Conservation (phyloP, 2,113 vertebrate species). For the Mungos mungo region DNA sequence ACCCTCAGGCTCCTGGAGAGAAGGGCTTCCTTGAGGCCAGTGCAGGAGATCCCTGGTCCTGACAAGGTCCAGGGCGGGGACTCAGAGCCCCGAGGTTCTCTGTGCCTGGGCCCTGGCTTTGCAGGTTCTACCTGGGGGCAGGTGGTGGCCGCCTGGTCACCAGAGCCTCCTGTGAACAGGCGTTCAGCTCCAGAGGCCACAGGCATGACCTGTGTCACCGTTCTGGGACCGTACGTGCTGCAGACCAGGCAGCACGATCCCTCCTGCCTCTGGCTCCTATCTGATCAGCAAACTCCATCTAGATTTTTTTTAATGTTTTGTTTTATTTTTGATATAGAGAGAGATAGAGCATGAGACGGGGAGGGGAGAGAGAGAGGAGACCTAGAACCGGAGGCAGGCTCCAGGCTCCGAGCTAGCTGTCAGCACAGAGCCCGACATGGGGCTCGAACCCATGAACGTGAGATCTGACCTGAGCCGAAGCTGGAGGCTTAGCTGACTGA, state of each 20-base stretch:
- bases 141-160: fast-evolving
- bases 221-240: no score
- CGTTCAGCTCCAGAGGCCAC: background rate
- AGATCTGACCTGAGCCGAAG: no score
- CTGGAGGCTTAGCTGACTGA: no score
- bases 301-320: no score
- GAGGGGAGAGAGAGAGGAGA: no score
- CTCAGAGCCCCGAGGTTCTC: background rate
- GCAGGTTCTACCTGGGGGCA: no score
- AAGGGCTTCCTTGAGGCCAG: background rate
- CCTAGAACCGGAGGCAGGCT: no score
- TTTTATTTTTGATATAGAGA: no score
- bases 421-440: no score
- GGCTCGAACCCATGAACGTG: no score
- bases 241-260: background rate
- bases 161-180: fast-evolving
- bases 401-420: no score
- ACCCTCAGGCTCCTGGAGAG: background rate
- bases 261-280: background rate
- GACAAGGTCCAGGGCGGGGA: fast-evolving
- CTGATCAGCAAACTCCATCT: background rate
- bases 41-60: background rate
- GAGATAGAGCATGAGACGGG: no score
- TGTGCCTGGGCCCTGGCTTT: fast-evolving
- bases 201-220: background rate